Base-by-base conservation (phyloP, 2,797 vertebrate genomes). In the Tinamus major region DNA sequence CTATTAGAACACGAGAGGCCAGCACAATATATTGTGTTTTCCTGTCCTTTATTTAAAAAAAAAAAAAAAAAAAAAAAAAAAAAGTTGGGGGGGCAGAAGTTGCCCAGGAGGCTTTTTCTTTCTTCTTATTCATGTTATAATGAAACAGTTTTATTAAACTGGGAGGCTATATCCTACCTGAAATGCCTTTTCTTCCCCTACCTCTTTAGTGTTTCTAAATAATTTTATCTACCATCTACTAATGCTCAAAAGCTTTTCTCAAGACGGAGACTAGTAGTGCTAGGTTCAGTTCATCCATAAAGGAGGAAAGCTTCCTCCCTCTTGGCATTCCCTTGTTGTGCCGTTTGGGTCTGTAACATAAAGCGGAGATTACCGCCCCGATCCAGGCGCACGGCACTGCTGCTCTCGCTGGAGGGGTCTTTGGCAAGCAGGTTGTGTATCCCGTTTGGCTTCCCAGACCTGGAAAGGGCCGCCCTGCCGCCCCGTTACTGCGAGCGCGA, bases 381-480 rank as follows among this genome's bases (percentile, higher is more conserved):
- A 71, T 59, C 35, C 41, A 49, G 33, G 31, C 0, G 0, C 31
- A 46, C 63, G 33, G 31, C 0, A n/a, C 58, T 49, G 1, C 21
- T 42, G 0, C 58, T 49, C 23, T 41, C 58, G 35, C 23, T 29
- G 49, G 67, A 9, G 58, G 48, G 49, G 31, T 19, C 80, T n/a
- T 37, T 26, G 6, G 46, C 24, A 55, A 53, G 58, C 21, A 6
- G 1, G 1, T 10, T 92, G 74, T 62, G 35, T 78, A 11, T 91
- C 29, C 48, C 53, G 13, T 68, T 78, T 64, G 58, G 55, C 21
- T 39, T 84, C n/a, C 29, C 37, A 18, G 18, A 79, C 33, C 21
- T 68, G 59, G 67, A 51, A 16, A 46, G 35, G 3, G 75, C 39
- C 8, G 18, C 6, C 33, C 65, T 71, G 64, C 61, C 44, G 1